Conservation (phyloP, 2,888 invertebrate species). For the Troides helena region DNA sequence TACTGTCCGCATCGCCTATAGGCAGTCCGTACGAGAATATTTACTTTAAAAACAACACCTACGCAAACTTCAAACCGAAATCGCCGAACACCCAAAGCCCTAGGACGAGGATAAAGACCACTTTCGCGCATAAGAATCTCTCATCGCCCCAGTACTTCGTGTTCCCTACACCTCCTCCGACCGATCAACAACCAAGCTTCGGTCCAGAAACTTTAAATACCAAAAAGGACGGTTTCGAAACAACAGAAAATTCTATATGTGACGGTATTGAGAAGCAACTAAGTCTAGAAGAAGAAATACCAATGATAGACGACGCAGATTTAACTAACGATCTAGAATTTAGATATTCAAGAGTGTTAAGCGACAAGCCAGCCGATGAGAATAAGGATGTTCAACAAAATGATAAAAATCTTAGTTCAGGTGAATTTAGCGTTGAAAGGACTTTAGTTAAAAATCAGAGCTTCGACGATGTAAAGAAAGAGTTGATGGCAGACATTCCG, state of each 20-base stretch:
- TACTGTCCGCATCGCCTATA: slow-evolving; percentile 47
- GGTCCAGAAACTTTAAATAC: slow-evolving; percentile 33
- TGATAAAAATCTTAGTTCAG: slow-evolving; percentile 26
- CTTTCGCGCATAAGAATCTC: slow-evolving; percentile 75
- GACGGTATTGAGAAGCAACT: slow-evolving; percentile 73
- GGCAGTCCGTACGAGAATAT: slow-evolving; percentile 83
- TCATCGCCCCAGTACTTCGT: slow-evolving; percentile 73
- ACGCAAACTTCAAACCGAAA: slow-evolving; percentile 61
- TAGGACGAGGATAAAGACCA: slow-evolving; percentile 82
- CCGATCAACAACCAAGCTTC: slow-evolving; percentile 53
- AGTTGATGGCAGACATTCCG: slow-evolving; percentile 76
- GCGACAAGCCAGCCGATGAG: slow-evolving; percentile 25
- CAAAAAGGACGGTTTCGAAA: slow-evolving; percentile 16
- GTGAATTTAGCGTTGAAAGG: slow-evolving; percentile 28
- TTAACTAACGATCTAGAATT: slow-evolving; percentile 71
- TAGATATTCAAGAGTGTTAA: slow-evolving; percentile 57
- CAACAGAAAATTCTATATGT: slow-evolving; percentile 39
- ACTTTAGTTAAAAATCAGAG: slow-evolving; percentile 60
- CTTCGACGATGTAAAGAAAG: slow-evolving; percentile 74
- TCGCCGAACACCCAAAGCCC: slow-evolving; percentile 78
- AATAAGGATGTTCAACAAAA: slow-evolving; percentile 37
- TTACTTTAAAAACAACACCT: slow-evolving; percentile 61
- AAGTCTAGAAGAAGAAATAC: slow-evolving; percentile 76
- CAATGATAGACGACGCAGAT: slow-evolving; percentile 75
- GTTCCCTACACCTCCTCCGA: slow-evolving; percentile 69